Base-by-base conservation (phyloP, 1,140 invertebrate species). In the Lordiphosa stackelbergi region DNA sequence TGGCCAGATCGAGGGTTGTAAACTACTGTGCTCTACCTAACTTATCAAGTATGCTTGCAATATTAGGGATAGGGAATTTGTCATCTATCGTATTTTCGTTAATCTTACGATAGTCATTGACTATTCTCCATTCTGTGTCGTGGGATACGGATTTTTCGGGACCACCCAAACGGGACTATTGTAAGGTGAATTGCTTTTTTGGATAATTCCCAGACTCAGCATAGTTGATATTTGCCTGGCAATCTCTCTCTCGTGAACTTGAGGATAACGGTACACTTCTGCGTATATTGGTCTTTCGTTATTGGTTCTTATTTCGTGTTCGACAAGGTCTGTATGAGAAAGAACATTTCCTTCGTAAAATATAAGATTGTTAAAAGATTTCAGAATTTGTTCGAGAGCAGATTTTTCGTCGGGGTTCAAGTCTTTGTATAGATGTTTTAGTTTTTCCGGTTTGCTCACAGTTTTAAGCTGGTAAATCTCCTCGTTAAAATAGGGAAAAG, bases 51-150 rank as follows among this genome's bases (percentile, higher is more conserved):
- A 61, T 56, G 11, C 60, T 28, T 5, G 0, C 45, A 19, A 77
- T 69, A 58, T 66, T 69, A 5, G 62, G 57, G n/a, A 69, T 59
- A 9, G 69, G 58, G 47, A 52, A 59, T 22, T 51, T 56, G 40
- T 70, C 46, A 38, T 47, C 53, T 13, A 70, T 38, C 12, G 71
- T 70, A 7, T 64, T 49, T 37, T 64, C 60, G 37, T 74, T 70
- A 13, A 88, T 84, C 41, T 66, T 58, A 16, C 86, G 16, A 45
- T 88, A 89, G 60, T 88, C 87, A 2, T 79, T 66, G 10, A 88
- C 86, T 5, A 89, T 55, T 41, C 87, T 51, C 64, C 65, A 79
- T 59, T 65, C 73, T 40, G 53, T 69, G 13, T 56, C 63, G 38
- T 42, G 28, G 38, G 12, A 43, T 24, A 54, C 60, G 54, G 49